Evolutionary conservation across 1,140 invertebrate species (phyloP), one percentile per base, ranked within the genome.

Genomic region (Cardiocondyla obscurior): DNA sequence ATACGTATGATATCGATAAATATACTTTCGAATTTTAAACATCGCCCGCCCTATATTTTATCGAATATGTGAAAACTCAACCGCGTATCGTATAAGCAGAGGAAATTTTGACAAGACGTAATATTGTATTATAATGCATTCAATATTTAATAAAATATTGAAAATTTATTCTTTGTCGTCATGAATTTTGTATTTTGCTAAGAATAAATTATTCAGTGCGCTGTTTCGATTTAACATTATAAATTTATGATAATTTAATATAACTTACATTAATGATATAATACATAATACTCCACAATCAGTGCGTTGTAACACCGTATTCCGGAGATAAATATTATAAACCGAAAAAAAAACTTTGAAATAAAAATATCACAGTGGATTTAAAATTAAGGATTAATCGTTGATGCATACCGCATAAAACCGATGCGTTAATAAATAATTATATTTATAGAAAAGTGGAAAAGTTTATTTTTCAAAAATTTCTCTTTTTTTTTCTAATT

Each of bases 131-230:
- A 51, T 65, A n/a, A 14, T 7, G n/a, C 8, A 12, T 33, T 12
- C 12, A 6, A 55, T 51, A 64, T 64, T 62, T 30, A 65, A 74
- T 19, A n/a, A 57, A 58, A 58, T 19, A 4, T 39, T 5, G 10
- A 55, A 51, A 39, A 12, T 39, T 14, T 8, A 25, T 39, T 81
- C 28, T 36, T 51, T 16, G 16, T 1, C 1, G 3, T 44, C 14
- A n/a, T 67, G 16, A 77, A 77, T 77, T 65, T 77, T 77, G 16
- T 22, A 77, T 77, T 65, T 28, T 25, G n/a, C 22, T 67, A 77
- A 77, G 44, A 49, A 28, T 65, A 49, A 67, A 77, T 77, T 67
- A 77, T 77, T 77, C 16, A 39, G 19, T 12, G 28, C 16, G 30
- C 62, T n/a, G 62, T 77, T 67, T 16, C 33, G 46, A 77, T 67